These are phyloP conservation scores for Gymnoscopelus microlampas DNA, from an alignment of 2,797 vertebrate species.

Conservation along the genomic window DNA sequence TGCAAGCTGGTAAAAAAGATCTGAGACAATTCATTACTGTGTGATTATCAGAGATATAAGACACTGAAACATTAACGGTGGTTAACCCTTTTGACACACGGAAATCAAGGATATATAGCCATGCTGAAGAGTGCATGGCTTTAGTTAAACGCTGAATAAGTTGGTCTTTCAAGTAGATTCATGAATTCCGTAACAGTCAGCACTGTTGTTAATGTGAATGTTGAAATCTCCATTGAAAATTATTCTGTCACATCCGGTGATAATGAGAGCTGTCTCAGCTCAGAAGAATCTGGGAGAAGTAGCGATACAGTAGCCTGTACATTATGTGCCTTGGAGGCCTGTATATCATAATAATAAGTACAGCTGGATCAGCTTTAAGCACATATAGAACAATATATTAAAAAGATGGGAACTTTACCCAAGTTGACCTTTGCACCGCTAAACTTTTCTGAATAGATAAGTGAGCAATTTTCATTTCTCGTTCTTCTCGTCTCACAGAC, in stretches of 20 bases:
- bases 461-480: not conserved
- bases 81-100: not conserved
- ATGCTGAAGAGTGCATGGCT: not conserved
- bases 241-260: not conserved
- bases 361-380: not conserved
- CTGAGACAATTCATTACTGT: too few species aligned
- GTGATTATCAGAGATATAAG: not conserved
- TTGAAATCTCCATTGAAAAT: not conserved
- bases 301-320: too few species aligned
- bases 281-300: not conserved
- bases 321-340: not conserved
- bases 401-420: constrained; percentile 1
- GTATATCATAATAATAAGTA: not conserved
- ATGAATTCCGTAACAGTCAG: not conserved
- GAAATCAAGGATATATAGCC: not conserved
- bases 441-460: not conserved
- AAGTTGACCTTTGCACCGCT: not conserved
- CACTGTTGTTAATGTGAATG: not conserved
- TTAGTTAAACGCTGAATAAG: not conserved
- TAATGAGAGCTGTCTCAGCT: not conserved
- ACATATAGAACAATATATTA: not conserved
- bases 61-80: not conserved
- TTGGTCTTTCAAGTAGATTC: not conserved
- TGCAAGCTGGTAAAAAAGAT: too few species aligned
- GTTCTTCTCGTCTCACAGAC: not conserved